Conservation (phyloP, 2,888 invertebrate genomes). For the Lathronympha strigana region DNA sequence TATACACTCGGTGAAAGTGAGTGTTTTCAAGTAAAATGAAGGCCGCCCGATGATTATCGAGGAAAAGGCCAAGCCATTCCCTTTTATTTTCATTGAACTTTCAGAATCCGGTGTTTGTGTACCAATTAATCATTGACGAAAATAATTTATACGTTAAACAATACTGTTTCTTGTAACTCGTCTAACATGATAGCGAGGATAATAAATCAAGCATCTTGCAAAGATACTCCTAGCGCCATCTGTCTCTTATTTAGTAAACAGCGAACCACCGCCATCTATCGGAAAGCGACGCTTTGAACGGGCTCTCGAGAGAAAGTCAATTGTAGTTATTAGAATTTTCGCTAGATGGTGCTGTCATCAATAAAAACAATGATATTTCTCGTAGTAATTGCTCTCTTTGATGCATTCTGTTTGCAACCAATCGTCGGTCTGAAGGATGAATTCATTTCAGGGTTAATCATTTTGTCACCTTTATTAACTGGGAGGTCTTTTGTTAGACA, state of each 20-base stretch:
- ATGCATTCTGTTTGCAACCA: conserved; percentile 9
- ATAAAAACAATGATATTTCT: not conserved
- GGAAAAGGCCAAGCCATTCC: conserved; percentile 56
- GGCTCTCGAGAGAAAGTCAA: conserved; percentile 32
- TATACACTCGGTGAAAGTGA: conserved; percentile 73
- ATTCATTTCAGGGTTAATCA: conserved; percentile 39
- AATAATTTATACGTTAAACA: not conserved
- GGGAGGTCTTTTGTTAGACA: conserved; percentile 14
- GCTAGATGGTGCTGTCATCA: conserved; percentile 50
- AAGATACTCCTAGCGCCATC: conserved; percentile 58
- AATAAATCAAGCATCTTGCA: conserved; percentile 2
- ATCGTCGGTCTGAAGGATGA: conserved; percentile 33
- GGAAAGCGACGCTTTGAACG: conserved; percentile 9
- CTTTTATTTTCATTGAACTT: conserved; percentile 46
- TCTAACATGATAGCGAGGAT: too few relatives aligned
- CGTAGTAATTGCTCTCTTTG: conserved; percentile 3
- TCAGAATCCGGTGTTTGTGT: conserved; percentile 10
- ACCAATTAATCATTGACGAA: not conserved
- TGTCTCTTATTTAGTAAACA: conserved; percentile 43
- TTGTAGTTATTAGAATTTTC: conserved; percentile 24
- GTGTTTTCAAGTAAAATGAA: conserved; percentile 56
- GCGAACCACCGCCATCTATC: conserved; percentile 48
- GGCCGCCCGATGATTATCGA: conserved; percentile 52
- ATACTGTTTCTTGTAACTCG: conserved; percentile 4
- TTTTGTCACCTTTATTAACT: conserved; percentile 37